Conservation (phyloP, 2,797 vertebrate species). For the Picus viridis region DNA sequence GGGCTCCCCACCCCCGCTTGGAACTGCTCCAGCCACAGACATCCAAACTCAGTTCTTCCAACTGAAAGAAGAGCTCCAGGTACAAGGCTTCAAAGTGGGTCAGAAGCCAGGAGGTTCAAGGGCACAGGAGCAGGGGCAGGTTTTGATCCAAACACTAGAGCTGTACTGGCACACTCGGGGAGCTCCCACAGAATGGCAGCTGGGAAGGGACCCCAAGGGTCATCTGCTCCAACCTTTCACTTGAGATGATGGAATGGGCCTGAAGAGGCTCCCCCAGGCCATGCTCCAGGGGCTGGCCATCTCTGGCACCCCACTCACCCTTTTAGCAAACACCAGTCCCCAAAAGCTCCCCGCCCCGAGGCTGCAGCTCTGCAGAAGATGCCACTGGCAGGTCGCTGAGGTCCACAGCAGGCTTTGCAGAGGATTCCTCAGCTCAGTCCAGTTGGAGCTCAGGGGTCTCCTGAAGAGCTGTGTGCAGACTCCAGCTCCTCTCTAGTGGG, state of each 20-base stretch:
- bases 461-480: rapidly evolving
- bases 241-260: not conserved
- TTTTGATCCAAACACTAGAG: not conserved
- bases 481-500: not conserved
- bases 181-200: not conserved
- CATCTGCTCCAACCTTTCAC: not conserved
- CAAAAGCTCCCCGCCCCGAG: not conserved
- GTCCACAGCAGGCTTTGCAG: not conserved
- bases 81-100: not conserved
- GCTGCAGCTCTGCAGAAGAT: rapidly evolving
- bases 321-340: not conserved
- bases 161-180: conserved; percentile 23
- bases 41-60: not conserved
- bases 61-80: conserved; percentile 44
- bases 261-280: rapidly evolving
- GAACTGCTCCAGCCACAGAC: not conserved
- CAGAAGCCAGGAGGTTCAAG: conserved; percentile 7
- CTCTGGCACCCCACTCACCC: not conserved
- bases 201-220: too few species aligned
- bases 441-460: not conserved
- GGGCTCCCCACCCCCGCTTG: not conserved
- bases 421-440: not conserved
- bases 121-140: conserved; percentile 51
- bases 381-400: rapidly evolving
- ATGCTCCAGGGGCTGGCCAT: not conserved